Evolutionary conservation across 2,888 invertebrate species (phyloP), one percentile per base, ranked within the genome.

Genomic region (Bombyx huttoni): DNA sequence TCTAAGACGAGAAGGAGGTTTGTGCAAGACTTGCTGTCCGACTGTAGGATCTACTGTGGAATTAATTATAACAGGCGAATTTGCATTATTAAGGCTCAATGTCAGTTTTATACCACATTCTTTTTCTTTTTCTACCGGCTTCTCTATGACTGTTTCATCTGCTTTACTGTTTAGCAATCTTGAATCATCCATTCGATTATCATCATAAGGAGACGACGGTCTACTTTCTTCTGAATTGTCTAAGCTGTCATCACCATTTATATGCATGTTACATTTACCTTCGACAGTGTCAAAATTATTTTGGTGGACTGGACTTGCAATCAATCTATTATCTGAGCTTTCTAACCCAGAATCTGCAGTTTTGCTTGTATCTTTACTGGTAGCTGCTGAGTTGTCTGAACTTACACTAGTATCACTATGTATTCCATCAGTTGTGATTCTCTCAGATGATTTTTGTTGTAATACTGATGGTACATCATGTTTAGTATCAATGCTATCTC

Each of bases 31-130:
- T 53, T 82, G 78, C 56, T 80, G 73, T 10, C 88, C 87, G 53
- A 87, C 58, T 46, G 83, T 78, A 8, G 88, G 88, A 67, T 87
- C 87, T n/a, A 88, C 88, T 53, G 88, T 88, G 2, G 87, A 87
- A 64, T 88, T 88, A 53, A 88, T 87, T 51, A 88, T 88, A 52
- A 88, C 84, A 56, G 88, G 88, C 52, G 87, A 85, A 57, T 82
- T 87, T 49, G 86, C 85, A 74, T 82, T 88, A 62, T 87, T 88
- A 55, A 88, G 70, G 59, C 87, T 87, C 52, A 88, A 67, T 68
- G 87, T 88, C 58, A 88, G 68, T 67, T 88, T 88, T 34, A 88
- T 87, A 50, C 87, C 87, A 75, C 79, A 66, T 57, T 86, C 85
- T 60, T 81, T 82, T 62, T 82, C 84, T 62, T 68, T 76, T 54